phyloP scores from a whole-genome alignment of 2,113 vertebrate species.

The Lepus americanus region DNA sequence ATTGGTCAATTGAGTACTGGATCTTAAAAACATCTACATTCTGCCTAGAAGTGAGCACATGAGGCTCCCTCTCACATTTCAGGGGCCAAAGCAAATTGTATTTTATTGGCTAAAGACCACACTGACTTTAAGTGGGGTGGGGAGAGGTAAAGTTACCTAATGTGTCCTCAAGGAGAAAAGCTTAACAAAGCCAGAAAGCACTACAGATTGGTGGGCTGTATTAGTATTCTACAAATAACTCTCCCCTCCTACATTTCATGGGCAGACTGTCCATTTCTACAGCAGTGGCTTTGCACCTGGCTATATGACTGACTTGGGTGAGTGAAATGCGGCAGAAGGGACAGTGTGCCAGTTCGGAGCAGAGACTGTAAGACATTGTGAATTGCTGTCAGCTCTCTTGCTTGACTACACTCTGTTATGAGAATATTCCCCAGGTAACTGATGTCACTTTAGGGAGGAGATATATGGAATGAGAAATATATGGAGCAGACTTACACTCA shows the following conservation, averaged over 20 bases:
- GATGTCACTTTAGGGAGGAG: neutral
- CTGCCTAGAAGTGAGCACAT: neutral
- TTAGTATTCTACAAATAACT: neutral
- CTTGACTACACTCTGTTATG: neutral
- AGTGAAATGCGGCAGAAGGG: neutral
- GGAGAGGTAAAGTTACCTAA: neutral
- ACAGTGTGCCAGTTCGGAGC: neutral
- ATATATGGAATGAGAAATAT: neutral
- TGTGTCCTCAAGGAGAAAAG: neutral
- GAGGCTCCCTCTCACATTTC: neutral
- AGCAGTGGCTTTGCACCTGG: neutral
- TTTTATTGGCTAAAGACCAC: conserved; percentile 22
- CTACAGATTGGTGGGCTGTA: neutral
- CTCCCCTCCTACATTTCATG: neutral
- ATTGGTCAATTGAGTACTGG: neutral
- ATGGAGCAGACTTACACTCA: neutral
- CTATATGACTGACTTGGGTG: neutral
- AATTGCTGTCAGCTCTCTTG: neutral
- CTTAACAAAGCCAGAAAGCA: neutral
- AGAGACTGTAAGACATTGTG: neutral
- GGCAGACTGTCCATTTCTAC: neutral
- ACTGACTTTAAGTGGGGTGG: conserved; percentile 11
- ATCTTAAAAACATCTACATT: neutral
- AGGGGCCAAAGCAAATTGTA: neutral
- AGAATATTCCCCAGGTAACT: neutral